Base-by-base conservation (phyloP, 2,888 invertebrate species). In the Cataglyphis albicans region DNA sequence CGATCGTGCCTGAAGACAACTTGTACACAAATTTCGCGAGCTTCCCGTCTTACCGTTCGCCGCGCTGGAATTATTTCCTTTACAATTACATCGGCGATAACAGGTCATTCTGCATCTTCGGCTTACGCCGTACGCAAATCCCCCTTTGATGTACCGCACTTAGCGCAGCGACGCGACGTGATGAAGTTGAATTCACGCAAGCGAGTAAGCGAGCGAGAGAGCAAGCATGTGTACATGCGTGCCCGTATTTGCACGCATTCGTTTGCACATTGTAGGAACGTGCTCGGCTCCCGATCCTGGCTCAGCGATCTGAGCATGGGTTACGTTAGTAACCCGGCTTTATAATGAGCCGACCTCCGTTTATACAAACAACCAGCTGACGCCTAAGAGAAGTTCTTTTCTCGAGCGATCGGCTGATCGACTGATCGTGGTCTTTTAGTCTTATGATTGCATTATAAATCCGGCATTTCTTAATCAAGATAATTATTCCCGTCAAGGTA, bases 381-480 rank as follows among this genome's bases (percentile, higher is more conserved):
- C 78, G 78, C 72, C n/a, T 52, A 70, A 70, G 57, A 78, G 41
- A 68, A 67, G 55, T 35, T 59, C 59, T 44, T 44, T 59, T 80
- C 65, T 52, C 75, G 25, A 5, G 35, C 70, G 76, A 41, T 41
- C 76, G 57, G 68, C 41, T 32, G 61, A 12, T 48, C 18, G 18
- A n/a, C n/a, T n/a, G n/a, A n/a, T 48, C 32, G 68, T 38, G 44
- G 72, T 44, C 59, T 80, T 80, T 84, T 85, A 68, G 59, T 87
- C 88, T 73, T 73, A 85, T 87, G 78, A 75, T 67, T 59, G 32
- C 65, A 82, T 86, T 82, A 75, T 82, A 44, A 52, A 68, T 80
- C 78, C 88, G 86, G 85, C 76, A 72, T 82, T 68, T 70, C 81
- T 76, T 87, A 85, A 87, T 86, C 88, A 82, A 76, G 84, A 64